Percentiles rank a stretch among this genome's conserved stretches.
Evolutionary conservation across 2,113 vertebrate species (phyloP).

Genomic region (Nicator chloris): DNA sequence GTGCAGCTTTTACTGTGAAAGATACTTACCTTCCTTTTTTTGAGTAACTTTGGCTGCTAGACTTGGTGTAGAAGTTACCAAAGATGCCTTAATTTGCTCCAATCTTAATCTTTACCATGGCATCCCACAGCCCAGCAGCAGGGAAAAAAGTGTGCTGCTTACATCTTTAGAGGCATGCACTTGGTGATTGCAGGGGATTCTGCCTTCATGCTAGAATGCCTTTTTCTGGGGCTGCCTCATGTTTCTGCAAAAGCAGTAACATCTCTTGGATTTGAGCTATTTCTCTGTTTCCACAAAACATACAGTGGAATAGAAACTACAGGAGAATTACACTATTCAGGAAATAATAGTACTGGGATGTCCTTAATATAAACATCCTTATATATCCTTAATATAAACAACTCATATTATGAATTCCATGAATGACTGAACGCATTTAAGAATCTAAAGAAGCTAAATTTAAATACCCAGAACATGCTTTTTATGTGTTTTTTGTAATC

Average conservation of each 20-base stretch:
- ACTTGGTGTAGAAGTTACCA: not conserved
- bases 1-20: not conserved
- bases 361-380: not conserved
- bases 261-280: not conserved
- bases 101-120: not conserved
- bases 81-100: not conserved
- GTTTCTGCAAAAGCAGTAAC: not conserved
- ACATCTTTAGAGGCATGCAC: not conserved
- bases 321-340: not conserved
- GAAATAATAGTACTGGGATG: not conserved
- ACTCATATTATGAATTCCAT: not conserved
- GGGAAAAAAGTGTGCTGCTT: not conserved
- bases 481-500: not conserved
- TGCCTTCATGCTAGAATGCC: not conserved
- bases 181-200: not conserved
- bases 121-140: not conserved
- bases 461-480: not conserved
- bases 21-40: not conserved
- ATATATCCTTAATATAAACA: not conserved
- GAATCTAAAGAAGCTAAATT: not conserved
- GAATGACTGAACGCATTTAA: not conserved
- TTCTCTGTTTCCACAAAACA: not conserved
- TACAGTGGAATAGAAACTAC: not conserved
- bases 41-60: not conserved
- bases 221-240: not conserved